These are phyloP conservation scores for Tetramorium alpestre DNA, from an alignment of 1,140 invertebrate species.

Conservation along the genomic window DNA sequence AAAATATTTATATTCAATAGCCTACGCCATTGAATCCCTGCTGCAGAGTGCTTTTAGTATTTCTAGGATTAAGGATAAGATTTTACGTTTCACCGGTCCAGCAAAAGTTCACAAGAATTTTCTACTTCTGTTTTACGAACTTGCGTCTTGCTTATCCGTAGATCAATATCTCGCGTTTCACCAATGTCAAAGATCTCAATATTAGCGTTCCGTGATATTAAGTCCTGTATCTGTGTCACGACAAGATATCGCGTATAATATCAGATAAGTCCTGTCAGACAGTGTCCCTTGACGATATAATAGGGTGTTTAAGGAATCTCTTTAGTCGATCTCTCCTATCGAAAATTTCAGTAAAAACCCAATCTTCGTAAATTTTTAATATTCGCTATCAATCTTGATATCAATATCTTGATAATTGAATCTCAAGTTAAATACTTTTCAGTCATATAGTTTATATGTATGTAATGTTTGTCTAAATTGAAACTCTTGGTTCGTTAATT, in stretches of 20 bases:
- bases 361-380: neutral
- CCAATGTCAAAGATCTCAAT: neutral
- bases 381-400: neutral
- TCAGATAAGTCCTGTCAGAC: neutral
- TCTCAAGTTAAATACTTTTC: neutral
- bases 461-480: too few relatives aligned
- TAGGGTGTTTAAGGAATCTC: neutral
- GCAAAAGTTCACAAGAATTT: conserved; percentile 7
- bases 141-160: conserved; percentile 31
- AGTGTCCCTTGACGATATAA: neutral
- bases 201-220: conserved; percentile 1
- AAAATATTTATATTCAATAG: neutral
- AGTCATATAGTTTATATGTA: neutral
- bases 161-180: neutral
- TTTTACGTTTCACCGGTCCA: conserved; percentile 15
- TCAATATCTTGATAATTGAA: neutral
- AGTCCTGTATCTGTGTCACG: neutral
- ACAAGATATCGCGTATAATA: neutral
- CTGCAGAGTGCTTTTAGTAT: neutral
- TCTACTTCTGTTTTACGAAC: conserved; percentile 15
- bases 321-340: neutral
- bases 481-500: neutral
- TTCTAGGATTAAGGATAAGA: conserved; percentile 31
- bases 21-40: conserved; percentile 4
- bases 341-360: neutral